phyloP scores from a whole-genome alignment of 2,797 vertebrate species.

The Schizopygopsis pylzovi region DNA sequence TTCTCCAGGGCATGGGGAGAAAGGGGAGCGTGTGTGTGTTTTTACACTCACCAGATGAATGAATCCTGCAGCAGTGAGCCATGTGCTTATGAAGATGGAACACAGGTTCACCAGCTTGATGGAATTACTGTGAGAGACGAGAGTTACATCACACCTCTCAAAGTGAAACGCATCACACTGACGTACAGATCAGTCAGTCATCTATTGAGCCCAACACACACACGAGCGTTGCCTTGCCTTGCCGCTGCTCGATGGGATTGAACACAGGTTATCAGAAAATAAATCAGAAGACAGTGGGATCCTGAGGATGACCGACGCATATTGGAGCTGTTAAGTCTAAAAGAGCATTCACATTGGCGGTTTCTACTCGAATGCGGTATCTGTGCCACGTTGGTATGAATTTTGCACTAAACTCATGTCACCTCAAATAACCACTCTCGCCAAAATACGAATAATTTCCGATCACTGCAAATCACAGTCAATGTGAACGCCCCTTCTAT shows the following conservation, averaged over 20 bases:
- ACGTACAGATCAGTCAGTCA: constrained; percentile 65
- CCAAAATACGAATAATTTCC: background rate
- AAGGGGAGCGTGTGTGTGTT: constrained; percentile 57
- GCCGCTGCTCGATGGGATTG: constrained; percentile 50
- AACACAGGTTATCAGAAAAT: constrained; percentile 59
- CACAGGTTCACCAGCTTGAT: constrained; percentile 95
- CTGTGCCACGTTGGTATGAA: background rate
- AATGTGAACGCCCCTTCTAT: constrained; percentile 2
- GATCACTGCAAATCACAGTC: background rate
- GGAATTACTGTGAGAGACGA: constrained; percentile 84
- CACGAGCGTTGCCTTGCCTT: constrained; percentile 34
- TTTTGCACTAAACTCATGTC: background rate
- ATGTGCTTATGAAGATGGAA: constrained; percentile 94
- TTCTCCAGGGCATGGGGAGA: constrained; percentile 35
- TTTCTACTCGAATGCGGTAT: background rate
- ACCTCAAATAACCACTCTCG: background rate
- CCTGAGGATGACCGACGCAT: background rate
- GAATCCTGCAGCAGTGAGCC: constrained; percentile 92
- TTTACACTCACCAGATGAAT: constrained; percentile 90
- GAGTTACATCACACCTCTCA: constrained; percentile 66
- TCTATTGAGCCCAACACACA: constrained; percentile 65
- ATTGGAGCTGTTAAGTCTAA: background rate
- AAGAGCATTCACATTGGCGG: background rate
- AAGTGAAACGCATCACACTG: constrained; percentile 67
- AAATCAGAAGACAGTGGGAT: constrained; percentile 30